phyloP scores from a whole-genome alignment of 1,140 invertebrate species.

The Bombus pyrosoma region DNA sequence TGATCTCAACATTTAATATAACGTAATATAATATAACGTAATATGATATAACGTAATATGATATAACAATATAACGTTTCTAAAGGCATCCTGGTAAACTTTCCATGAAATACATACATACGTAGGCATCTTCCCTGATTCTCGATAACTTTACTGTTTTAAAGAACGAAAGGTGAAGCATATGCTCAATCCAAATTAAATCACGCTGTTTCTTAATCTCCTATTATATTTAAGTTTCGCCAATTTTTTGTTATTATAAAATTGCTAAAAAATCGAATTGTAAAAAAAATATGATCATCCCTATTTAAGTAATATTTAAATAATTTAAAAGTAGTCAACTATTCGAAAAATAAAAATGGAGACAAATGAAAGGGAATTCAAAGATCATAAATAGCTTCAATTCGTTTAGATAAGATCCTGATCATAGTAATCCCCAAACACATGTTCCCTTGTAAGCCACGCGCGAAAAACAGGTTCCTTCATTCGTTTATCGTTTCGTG shows the following conservation, averaged over 20 bases:
- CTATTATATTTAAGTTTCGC: no score
- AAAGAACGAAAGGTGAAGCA: background rate
- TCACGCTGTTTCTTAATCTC: background rate
- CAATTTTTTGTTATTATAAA: background rate
- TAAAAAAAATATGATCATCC: background rate
- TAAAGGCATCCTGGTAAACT: constrained; percentile 12
- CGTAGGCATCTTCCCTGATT: background rate
- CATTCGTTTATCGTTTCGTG: background rate
- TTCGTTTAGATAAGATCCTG: background rate
- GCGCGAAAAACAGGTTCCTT: background rate
- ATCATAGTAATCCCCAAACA: background rate
- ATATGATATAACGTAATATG: no score
- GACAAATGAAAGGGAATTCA: background rate
- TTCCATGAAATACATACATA: background rate
- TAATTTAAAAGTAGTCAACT: background rate
- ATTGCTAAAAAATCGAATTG: background rate
- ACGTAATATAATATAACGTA: no score
- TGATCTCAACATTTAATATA: no score
- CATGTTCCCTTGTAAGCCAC: background rate
- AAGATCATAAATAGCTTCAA: background rate
- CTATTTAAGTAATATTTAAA: background rate
- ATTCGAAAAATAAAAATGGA: background rate
- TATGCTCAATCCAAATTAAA: background rate
- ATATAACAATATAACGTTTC: background rate
- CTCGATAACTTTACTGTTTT: background rate